Percentiles rank a stretch among this genome's conserved stretches.
These are phyloP conservation scores for Circaetus cinerascens DNA, from an alignment of 2,113 vertebrate genomes.

Conservation along the genomic window DNA sequence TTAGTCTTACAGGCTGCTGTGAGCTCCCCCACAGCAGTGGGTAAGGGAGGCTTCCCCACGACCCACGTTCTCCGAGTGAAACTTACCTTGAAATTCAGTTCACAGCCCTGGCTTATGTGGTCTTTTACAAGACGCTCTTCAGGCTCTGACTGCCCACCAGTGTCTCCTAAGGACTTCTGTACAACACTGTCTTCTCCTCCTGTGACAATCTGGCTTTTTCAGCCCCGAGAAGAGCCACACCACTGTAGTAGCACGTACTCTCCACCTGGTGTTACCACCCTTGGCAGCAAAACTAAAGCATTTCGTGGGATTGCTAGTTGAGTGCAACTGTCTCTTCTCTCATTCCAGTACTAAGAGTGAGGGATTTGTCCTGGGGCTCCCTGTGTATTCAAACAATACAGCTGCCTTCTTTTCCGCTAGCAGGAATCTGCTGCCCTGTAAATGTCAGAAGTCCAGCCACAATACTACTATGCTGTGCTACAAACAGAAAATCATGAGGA, in stretches of 20 bases:
- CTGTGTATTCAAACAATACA: background rate
- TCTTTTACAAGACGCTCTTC: background rate
- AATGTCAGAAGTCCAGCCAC: background rate
- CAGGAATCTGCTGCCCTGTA: background rate
- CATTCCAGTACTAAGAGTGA: background rate
- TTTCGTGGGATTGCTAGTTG: background rate
- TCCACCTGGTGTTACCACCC: background rate
- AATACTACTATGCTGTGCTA: background rate
- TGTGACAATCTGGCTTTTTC: background rate
- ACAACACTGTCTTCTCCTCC: background rate
- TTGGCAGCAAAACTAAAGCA: background rate
- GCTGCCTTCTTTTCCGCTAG: background rate
- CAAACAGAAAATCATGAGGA: background rate
- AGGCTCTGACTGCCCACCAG: background rate
- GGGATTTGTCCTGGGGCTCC: background rate
- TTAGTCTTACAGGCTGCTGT: background rate
- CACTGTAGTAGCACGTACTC: background rate
- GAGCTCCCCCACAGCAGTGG: background rate
- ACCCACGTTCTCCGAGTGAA: background rate
- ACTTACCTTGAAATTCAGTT: background rate
- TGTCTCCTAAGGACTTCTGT: background rate
- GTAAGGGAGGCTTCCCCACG: background rate
- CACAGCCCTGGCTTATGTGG: fast-evolving
- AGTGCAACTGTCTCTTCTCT: background rate
- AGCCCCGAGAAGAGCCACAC: background rate